phyloP scores from a whole-genome alignment of 2,113 vertebrate genomes.

The Rhagologus leucostigma region DNA sequence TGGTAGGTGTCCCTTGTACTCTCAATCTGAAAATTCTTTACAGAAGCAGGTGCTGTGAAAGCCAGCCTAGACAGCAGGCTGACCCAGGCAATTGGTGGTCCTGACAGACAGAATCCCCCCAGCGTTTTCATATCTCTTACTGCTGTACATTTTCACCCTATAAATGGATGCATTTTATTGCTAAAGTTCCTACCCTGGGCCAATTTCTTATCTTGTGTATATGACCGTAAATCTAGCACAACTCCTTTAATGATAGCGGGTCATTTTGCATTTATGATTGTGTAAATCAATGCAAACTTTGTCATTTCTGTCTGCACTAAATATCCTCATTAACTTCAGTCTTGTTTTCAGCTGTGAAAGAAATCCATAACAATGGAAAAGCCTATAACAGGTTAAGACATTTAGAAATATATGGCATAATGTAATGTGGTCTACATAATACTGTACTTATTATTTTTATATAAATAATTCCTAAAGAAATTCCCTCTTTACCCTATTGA shows the following conservation, averaged over 20 bases:
- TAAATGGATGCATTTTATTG: not conserved
- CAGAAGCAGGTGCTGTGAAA: not conserved
- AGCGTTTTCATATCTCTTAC: not conserved
- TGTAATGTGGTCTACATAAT: not conserved
- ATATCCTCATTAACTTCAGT: not conserved
- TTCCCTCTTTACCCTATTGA: not conserved
- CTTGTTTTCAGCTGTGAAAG: not conserved
- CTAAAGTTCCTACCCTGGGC: not conserved
- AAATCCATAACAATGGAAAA: not conserved
- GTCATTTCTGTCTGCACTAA: not conserved
- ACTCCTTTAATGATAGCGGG: not conserved
- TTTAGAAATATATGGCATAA: not conserved
- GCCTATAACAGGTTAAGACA: not conserved
- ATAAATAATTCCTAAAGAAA: not conserved
- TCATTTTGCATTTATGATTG: constrained; percentile 13
- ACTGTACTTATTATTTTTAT: not conserved
- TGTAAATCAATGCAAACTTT: not conserved
- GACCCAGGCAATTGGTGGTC: not conserved
- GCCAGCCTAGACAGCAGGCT: not conserved
- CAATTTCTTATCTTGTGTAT: not conserved
- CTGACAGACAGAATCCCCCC: not conserved
- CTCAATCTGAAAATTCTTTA: not conserved
- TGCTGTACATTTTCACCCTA: not conserved
- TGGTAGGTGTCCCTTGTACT: not conserved
- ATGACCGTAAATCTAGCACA: not conserved